phyloP scores from a whole-genome alignment of 1,140 invertebrate species.

The Diplogasteroides magnus region DNA sequence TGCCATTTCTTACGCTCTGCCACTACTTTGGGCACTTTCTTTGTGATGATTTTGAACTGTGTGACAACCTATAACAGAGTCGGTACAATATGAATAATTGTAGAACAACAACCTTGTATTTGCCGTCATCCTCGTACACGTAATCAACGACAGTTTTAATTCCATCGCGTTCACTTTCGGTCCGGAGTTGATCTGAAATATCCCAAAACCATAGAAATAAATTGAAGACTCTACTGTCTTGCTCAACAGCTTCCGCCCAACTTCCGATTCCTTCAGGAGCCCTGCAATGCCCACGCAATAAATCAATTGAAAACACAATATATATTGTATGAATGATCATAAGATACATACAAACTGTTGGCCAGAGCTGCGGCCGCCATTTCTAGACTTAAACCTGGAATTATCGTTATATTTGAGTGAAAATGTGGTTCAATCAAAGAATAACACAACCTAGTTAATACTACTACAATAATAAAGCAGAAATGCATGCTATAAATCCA shows the following conservation, averaged over 20 bases:
- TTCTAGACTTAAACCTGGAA: too few relatives aligned
- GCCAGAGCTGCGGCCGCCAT: too few relatives aligned
- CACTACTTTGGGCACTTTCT: conserved; percentile 83
- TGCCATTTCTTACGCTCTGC: conserved; percentile 83
- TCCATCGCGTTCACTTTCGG: conserved; percentile 76
- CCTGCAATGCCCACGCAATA: too few relatives aligned
- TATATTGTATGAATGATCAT: too few relatives aligned
- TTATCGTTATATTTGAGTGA: too few relatives aligned
- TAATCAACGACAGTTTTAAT: conserved; percentile 87
- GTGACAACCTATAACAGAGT: conserved; percentile 59
- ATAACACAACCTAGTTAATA: too few relatives aligned
- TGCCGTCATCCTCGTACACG: conserved; percentile 80
- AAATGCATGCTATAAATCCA: too few relatives aligned
- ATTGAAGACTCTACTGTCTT: conserved; percentile 10
- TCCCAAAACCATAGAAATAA: not conserved
- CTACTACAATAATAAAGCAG: too few relatives aligned
- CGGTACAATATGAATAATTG: not conserved
- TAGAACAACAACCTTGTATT: conserved; percentile 66
- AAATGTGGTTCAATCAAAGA: too few relatives aligned
- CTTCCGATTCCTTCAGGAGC: conserved; percentile 24
- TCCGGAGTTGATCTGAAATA: conserved; percentile 18
- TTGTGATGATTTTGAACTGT: conserved; percentile 83
- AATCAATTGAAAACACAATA: too few relatives aligned
- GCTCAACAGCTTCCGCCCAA: conserved; percentile 37
- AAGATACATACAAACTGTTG: too few relatives aligned